Evolutionary conservation across 2,113 vertebrate species (phyloP).

Genomic region (Rhea americana): DNA sequence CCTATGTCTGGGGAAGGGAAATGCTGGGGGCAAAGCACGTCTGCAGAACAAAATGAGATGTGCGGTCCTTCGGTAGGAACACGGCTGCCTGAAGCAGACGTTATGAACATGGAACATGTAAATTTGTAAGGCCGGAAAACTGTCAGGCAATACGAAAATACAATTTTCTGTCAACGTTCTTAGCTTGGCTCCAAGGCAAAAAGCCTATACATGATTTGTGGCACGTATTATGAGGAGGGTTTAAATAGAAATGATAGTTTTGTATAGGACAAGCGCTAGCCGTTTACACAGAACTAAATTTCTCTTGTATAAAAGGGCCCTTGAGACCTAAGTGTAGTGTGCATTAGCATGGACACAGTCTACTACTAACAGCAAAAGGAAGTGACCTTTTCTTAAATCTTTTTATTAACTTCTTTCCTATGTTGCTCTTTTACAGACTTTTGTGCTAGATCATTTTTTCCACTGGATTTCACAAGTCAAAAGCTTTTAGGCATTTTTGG

Average conservation of each 20-base stretch:
- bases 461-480: neutral
- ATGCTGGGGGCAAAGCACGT: neutral
- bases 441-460: neutral
- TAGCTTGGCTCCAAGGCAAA: neutral
- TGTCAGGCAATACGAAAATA: neutral
- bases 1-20: neutral
- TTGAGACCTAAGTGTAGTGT: neutral
- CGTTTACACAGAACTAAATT: neutral
- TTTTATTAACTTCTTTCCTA: neutral
- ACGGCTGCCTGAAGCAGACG: neutral
- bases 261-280: neutral
- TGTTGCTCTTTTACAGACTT: neutral
- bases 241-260: neutral
- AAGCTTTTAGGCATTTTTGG: neutral
- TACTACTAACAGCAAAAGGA: neutral
- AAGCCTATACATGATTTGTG: neutral
- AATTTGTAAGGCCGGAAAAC: neutral
- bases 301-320: neutral
- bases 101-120: rapidly evolving
- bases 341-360: rapidly evolving
- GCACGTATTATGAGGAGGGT: neutral
- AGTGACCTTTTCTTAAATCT: neutral
- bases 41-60: neutral
- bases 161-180: neutral
- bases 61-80: neutral